A percentile compares a stretch with the other conserved stretches of the same genome.
Conservation (phyloP, 2,797 vertebrate genomes). For the Melanitta fusca region DNA sequence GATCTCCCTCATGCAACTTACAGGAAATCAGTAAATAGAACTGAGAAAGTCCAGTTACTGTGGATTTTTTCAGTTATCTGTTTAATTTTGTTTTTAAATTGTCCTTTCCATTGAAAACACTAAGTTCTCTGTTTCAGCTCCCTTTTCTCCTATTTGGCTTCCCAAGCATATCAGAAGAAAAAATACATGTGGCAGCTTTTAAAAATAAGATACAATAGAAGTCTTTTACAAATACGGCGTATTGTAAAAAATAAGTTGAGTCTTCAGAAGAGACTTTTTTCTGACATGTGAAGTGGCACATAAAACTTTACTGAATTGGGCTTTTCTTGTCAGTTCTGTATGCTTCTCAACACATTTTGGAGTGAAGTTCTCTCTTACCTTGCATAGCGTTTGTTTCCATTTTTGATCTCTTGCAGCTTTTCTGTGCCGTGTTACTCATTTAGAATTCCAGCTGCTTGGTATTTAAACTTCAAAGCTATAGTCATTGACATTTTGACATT, state of each 20-base stretch:
- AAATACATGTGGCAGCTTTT: background rate
- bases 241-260: background rate
- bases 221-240: background rate
- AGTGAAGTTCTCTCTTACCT: slow-evolving; percentile 44
- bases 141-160: background rate
- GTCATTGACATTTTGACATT: background rate
- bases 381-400: slow-evolving; percentile 14
- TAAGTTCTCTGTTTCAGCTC: background rate
- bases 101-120: background rate
- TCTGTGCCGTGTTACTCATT: background rate
- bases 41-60: background rate
- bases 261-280: slow-evolving; percentile 1
- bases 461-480: slow-evolving; percentile 53
- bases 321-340: slow-evolving; percentile 50
- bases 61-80: background rate
- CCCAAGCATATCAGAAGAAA: background rate
- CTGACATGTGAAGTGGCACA: slow-evolving; percentile 15
- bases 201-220: background rate
- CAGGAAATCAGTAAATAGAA: background rate
- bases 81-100: background rate
- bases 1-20: background rate
- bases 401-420: slow-evolving; percentile 5
- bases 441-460: slow-evolving; percentile 48
- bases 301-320: slow-evolving; percentile 65
- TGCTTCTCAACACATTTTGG: slow-evolving; percentile 35